These are phyloP conservation scores for Epistrophe grossulariae DNA, from an alignment of 2,888 invertebrate species.

Conservation along the genomic window DNA sequence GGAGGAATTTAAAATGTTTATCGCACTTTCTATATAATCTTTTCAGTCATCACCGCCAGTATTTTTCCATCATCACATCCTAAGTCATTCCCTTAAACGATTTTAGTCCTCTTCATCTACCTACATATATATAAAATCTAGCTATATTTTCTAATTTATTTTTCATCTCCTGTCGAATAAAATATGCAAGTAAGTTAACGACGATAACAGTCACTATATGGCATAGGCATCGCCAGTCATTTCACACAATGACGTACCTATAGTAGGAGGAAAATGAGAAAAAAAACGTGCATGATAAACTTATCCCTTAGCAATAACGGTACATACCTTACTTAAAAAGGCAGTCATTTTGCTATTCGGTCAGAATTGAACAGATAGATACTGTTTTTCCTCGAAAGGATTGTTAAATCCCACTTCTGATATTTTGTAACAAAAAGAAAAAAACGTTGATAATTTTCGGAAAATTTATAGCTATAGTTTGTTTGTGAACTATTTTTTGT, in stretches of 20 bases:
- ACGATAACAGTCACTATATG: not conserved
- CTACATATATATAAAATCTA: not conserved
- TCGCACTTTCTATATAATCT: too few relatives aligned
- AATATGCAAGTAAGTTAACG: slow-evolving; percentile 29
- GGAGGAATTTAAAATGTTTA: too few relatives aligned
- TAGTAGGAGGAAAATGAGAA: too few relatives aligned
- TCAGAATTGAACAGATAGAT: not conserved
- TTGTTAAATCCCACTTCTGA: slow-evolving; percentile 9
- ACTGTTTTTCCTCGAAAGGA: not conserved
- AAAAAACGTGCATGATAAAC: not conserved
- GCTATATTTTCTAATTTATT: slow-evolving; percentile 50
- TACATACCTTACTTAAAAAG: not conserved
- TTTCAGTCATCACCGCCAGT: not conserved
- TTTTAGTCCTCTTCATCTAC: not conserved
- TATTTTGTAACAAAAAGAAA: slow-evolving; percentile 5
- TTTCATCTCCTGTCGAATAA: slow-evolving; percentile 40
- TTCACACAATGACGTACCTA: not conserved
- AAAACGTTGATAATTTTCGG: not conserved
- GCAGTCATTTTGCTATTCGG: not conserved
- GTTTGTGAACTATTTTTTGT: slow-evolving; percentile 4
- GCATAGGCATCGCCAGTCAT: not conserved
- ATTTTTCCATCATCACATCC: not conserved
- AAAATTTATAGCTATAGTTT: not conserved
- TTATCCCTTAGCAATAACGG: slow-evolving; percentile 1
- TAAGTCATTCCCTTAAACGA: not conserved